A percentile compares a stretch with the other conserved stretches of the same genome.
Conservation (phyloP, 2,888 invertebrate genomes). For the Artemia sinica region DNA sequence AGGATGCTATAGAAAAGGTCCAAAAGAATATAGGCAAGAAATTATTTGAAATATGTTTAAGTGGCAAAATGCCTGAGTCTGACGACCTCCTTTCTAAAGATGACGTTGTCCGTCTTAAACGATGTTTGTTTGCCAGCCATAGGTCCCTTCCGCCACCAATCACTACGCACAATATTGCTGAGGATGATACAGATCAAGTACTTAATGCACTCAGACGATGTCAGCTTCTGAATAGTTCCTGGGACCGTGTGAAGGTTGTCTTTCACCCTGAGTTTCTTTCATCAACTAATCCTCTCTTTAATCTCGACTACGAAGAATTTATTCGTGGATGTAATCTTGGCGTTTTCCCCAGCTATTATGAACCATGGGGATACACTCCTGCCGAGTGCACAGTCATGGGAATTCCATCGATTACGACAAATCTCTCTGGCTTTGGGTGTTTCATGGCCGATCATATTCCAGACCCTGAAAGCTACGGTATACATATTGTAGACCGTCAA, state of each 20-base stretch:
- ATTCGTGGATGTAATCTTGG: slow-evolving; percentile 96
- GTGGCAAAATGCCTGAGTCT: slow-evolving; percentile 70
- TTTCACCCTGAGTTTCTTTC: slow-evolving; percentile 98
- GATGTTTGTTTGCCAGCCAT: slow-evolving; percentile 82
- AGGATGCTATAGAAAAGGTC: slow-evolving; percentile 78
- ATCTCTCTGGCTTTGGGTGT: slow-evolving; percentile 91
- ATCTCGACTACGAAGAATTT: slow-evolving; percentile 96
- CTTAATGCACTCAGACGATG: slow-evolving; percentile 70
- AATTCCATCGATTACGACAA: slow-evolving; percentile 81
- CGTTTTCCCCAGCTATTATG: slow-evolving; percentile 97
- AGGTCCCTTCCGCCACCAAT: slow-evolving; percentile 80
- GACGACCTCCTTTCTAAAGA: slow-evolving; percentile 71
- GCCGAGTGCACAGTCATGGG: slow-evolving; percentile 54
- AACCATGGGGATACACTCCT: slow-evolving; percentile 99
- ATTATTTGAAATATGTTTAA: slow-evolving; percentile 81
- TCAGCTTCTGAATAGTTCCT: slow-evolving; percentile 74
- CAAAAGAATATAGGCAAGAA: slow-evolving; percentile 84
- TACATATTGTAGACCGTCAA: slow-evolving; percentile 92
- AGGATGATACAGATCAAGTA: slow-evolving; percentile 75
- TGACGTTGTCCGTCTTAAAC: slow-evolving; percentile 81
- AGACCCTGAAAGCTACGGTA: slow-evolving; percentile 94
- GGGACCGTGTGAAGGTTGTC: slow-evolving; percentile 91
- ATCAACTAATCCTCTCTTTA: slow-evolving; percentile 91
- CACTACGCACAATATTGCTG: slow-evolving; percentile 90
- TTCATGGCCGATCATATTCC: slow-evolving; percentile 96